Base-by-base conservation (phyloP, 2,888 invertebrate genomes). In the Halictus quadricinctus region DNA sequence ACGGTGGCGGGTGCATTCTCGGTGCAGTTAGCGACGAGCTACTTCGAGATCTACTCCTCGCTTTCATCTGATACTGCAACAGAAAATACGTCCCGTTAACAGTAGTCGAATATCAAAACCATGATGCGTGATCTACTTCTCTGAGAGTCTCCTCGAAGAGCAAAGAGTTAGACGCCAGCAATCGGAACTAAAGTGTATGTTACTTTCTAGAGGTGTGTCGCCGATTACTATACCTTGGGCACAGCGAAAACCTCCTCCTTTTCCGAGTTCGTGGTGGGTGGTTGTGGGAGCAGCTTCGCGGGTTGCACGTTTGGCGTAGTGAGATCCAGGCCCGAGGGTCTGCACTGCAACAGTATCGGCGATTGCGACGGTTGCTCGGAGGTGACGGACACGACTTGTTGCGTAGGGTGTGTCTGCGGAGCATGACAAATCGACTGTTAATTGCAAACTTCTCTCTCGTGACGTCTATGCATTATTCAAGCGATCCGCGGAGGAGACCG, bases 1-100 rank as follows among this genome's bases (percentile, higher is more conserved):
- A 95, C 86, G 97, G 97, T 82, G 96, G 95, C 36, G 95, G 96
- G 88, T 95, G 94, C 89, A 95, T 94, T 77, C 95, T 93, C 69
- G 95, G 94, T 81, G 95, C 95, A 64, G 95, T 92, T 80, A 94
- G 90, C 70, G 95, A 94, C 8, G 96, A 96, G 88, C 96, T 96
- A 89, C 96, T 96, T 77, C 96, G 94, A 60, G 96, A 96, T 84
- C 96, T 94, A 80, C 95, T 95, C 87, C 95, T 93, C 66, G 93
- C 93, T 91, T 95, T 95, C 90, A 94, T 94, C 89, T 94, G 94
- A 84, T 93, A 94, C 93, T 94, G 83, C 48, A 90, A 91, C 74
- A 64, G 7, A 64, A 60, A 25, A 60, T 12, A 25, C 58, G 5
- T 60, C 13, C 25, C n/a, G 4, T 60, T 54, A 54, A 54, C 46